Percentiles rank a stretch among this genome's conserved stretches.
phyloP scores from a whole-genome alignment of 2,797 vertebrate genomes.

The Neomorphus geoffroyi region DNA sequence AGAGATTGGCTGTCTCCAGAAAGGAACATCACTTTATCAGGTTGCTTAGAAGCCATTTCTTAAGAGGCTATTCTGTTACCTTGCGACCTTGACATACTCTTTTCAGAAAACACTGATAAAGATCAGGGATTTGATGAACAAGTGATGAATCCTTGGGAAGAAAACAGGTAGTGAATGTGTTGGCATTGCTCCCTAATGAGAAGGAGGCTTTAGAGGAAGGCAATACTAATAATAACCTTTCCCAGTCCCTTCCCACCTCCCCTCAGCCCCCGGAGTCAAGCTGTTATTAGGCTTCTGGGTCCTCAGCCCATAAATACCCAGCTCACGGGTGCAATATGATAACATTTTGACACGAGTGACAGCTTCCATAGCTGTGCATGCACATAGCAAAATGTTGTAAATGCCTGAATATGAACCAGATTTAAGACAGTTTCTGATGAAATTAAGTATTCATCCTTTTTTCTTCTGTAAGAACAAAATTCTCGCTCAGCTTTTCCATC shows the following conservation, averaged over 20 bases:
- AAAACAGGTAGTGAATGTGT: background rate
- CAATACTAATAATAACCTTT: background rate
- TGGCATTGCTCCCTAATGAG: background rate
- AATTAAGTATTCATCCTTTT: background rate
- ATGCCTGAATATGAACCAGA: background rate
- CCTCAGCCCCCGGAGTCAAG: background rate
- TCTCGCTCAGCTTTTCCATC: background rate
- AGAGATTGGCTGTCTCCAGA: background rate
- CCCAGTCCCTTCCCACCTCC: background rate
- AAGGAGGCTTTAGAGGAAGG: background rate
- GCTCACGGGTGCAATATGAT: background rate
- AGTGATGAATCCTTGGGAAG: background rate
- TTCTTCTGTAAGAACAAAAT: background rate
- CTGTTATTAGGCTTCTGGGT: background rate
- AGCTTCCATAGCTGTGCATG: background rate
- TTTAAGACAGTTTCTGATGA: background rate
- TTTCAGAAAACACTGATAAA: background rate
- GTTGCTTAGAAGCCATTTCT: background rate
- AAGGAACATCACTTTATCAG: background rate
- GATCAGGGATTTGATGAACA: background rate
- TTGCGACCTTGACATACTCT: background rate
- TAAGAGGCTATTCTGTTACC: background rate
- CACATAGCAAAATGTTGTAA: background rate
- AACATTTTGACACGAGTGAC: background rate
- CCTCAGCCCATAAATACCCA: background rate